Evolutionary conservation across 2,888 invertebrate genomes (phyloP).

Genomic region (Morpho deidamia): DNA sequence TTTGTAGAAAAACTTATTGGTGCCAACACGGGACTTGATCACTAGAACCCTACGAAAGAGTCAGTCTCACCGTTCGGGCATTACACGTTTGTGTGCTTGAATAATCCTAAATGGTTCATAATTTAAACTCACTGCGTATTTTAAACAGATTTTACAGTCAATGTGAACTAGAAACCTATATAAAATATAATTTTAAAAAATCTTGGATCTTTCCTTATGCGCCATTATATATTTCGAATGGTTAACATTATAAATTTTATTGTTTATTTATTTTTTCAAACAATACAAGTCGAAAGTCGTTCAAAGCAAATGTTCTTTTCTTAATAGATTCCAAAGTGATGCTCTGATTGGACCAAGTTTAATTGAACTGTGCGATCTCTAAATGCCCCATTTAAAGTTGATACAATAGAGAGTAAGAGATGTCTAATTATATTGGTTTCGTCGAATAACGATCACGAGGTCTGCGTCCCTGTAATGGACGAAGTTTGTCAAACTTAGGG

Average conservation of each 20-base stretch:
- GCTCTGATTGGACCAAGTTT: slow-evolving; percentile 9
- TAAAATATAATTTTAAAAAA: too few relatives aligned
- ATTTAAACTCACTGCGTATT: too few relatives aligned
- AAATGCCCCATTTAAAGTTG: slow-evolving; percentile 13
- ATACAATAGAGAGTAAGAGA: slow-evolving; percentile 21
- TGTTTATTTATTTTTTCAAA: neutral
- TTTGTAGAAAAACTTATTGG: too few relatives aligned
- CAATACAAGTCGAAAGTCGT: slow-evolving; percentile 9
- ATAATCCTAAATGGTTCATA: too few relatives aligned
- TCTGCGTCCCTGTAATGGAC: slow-evolving; percentile 54
- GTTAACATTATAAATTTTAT: neutral
- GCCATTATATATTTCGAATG: neutral
- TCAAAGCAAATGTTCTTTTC: slow-evolving; percentile 20
- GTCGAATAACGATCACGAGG: slow-evolving; percentile 52
- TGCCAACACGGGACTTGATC: too few relatives aligned
- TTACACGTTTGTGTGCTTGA: too few relatives aligned
- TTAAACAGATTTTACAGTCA: too few relatives aligned
- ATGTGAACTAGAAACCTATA: too few relatives aligned
- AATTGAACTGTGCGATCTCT: slow-evolving; percentile 11
- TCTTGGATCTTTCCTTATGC: neutral
- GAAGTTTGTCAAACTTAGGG: slow-evolving; percentile 55
- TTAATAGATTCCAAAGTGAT: slow-evolving; percentile 14
- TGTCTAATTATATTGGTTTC: slow-evolving; percentile 41
- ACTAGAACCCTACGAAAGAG: too few relatives aligned
- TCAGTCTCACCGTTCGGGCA: too few relatives aligned